Percentiles rank a stretch among this genome's conserved stretches.
phyloP scores from a whole-genome alignment of 2,113 vertebrate genomes.

The Lampris megalopsis region DNA sequence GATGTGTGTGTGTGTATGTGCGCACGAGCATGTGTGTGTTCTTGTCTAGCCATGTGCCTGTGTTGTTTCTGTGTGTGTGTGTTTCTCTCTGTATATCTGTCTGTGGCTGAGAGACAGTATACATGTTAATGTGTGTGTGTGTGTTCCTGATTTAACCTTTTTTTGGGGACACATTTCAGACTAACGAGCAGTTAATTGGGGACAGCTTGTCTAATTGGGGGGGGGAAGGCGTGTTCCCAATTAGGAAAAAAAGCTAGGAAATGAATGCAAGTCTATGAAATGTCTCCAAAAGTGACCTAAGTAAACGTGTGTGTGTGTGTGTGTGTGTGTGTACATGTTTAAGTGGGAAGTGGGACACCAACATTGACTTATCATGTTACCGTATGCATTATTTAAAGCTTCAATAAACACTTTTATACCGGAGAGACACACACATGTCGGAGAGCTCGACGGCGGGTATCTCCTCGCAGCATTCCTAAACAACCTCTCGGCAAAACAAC shows the following conservation, averaged over 20 bases:
- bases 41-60: too few relatives aligned
- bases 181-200: too few relatives aligned
- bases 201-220: neutral
- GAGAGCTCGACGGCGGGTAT: slow-evolving; percentile 7
- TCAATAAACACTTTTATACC: slow-evolving; percentile 69
- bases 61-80: too few relatives aligned
- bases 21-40: too few relatives aligned
- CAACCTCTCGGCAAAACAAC: slow-evolving; percentile 17
- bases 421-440: slow-evolving; percentile 46
- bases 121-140: too few relatives aligned
- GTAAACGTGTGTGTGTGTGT: neutral
- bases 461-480: slow-evolving; percentile 15
- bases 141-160: too few relatives aligned
- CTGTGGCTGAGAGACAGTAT: too few relatives aligned
- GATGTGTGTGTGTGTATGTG: too few relatives aligned
- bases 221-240: neutral
- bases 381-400: slow-evolving; percentile 81
- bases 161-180: too few relatives aligned
- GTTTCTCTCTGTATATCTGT: too few relatives aligned
- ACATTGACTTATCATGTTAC: slow-evolving; percentile 79
- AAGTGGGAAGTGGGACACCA: slow-evolving; percentile 58
- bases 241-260: slow-evolving; percentile 5
- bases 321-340: neutral
- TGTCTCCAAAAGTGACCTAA: too few relatives aligned
- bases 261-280: slow-evolving; percentile 19